phyloP scores from a whole-genome alignment of 1,140 invertebrate species.

The Pachypeltis micranthus region DNA sequence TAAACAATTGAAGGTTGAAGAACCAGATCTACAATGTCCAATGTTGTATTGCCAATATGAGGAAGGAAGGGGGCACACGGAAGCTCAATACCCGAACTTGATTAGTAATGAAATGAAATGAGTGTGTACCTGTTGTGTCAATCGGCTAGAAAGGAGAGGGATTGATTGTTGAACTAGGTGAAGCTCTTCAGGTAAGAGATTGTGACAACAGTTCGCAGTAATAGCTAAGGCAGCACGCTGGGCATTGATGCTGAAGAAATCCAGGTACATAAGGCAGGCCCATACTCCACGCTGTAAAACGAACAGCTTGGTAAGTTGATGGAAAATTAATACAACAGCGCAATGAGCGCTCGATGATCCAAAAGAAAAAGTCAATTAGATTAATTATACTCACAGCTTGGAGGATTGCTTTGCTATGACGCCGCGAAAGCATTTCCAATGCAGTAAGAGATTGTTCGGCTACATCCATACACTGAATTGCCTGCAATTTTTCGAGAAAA shows the following conservation, averaged over 20 bases:
- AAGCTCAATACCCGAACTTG: no score
- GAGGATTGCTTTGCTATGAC: conserved; percentile 91
- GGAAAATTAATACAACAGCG: background rate
- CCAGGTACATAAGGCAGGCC: conserved; percentile 88
- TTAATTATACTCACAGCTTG: conserved; percentile 58
- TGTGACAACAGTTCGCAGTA: conserved; percentile 93
- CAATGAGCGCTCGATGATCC: background rate
- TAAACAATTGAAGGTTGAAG: no score
- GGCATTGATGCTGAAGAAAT: conserved; percentile 95
- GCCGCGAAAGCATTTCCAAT: conserved; percentile 88
- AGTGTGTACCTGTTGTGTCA: conserved; percentile 62
- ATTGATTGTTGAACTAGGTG: conserved; percentile 81
- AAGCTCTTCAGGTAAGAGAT: conserved; percentile 85
- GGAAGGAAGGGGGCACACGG: no score
- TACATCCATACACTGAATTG: conserved; percentile 98
- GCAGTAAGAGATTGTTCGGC: conserved; percentile 94
- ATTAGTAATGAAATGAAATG: no score
- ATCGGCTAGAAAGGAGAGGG: conserved; percentile 66
- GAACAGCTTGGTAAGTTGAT: conserved; percentile 18
- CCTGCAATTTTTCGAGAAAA: conserved; percentile 89
- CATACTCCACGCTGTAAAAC: conserved; percentile 68
- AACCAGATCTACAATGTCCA: no score
- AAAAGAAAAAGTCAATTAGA: background rate
- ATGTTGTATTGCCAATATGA: no score
- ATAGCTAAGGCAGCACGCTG: conserved; percentile 89